Percentiles rank a stretch among this genome's conserved stretches.
Evolutionary conservation across 92 coral and sea anemone species (phyloP).

Genomic region (Pocillopora grandis): DNA sequence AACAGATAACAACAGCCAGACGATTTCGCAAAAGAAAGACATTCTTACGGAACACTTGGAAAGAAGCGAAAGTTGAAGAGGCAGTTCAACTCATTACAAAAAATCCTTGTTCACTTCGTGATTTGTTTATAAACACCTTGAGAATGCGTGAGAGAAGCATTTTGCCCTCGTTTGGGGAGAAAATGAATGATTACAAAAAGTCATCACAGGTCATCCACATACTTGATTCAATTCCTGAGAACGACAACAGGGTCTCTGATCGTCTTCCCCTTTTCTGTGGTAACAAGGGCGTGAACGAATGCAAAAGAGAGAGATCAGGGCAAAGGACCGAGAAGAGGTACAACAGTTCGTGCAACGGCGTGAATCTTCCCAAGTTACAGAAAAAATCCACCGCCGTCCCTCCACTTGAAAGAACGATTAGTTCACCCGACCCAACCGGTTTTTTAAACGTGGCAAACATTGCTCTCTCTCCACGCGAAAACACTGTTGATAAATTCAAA

Average conservation of each 20-base stretch:
- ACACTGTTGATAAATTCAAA: not conserved
- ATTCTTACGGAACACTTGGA: too few species aligned
- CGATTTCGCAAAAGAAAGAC: too few species aligned
- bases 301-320: not conserved
- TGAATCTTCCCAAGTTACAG: conserved; percentile 13
- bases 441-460: conserved; percentile 27
- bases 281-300: not conserved
- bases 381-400: not conserved
- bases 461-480: conserved; percentile 20
- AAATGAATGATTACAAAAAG: not conserved
- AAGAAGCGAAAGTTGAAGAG: too few species aligned
- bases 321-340: not conserved
- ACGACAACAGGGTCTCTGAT: not conserved
- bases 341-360: not conserved
- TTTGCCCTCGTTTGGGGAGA: not conserved
- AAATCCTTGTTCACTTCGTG: too few species aligned
- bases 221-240: conserved; percentile 24
- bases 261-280: not conserved
- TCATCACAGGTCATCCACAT: not conserved
- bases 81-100: too few species aligned
- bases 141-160: conserved; percentile 14
- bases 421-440: conserved; percentile 1
- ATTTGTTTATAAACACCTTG: not conserved
- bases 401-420: not conserved
- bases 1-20: too few species aligned